These are phyloP conservation scores for Zygogramma bicolorata DNA, from an alignment of 2,888 invertebrate genomes.

Conservation along the genomic window DNA sequence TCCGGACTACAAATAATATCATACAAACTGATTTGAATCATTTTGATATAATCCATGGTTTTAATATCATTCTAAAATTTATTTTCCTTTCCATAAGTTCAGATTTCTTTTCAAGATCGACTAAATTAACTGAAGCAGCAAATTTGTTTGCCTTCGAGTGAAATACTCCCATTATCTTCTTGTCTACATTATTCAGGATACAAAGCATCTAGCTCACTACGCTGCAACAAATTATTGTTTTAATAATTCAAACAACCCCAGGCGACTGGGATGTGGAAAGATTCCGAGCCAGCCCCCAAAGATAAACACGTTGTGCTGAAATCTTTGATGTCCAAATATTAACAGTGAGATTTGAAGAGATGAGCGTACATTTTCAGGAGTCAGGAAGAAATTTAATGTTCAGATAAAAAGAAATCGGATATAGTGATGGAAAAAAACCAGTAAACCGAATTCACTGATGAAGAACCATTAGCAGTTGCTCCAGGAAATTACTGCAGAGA, in stretches of 20 bases:
- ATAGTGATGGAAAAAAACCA: too few species aligned
- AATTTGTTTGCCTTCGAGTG: slow-evolving; percentile 8
- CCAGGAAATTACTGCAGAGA: too few species aligned
- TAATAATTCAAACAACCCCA: slow-evolving; percentile 39
- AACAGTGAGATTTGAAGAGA: slow-evolving; percentile 14
- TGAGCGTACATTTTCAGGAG: not conserved
- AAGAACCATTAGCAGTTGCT: too few species aligned
- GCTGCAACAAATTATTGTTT: slow-evolving; percentile 39
- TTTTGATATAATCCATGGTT: not conserved
- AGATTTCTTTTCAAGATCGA: not conserved
- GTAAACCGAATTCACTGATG: too few species aligned
- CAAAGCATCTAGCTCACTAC: slow-evolving; percentile 21
- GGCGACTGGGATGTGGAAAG: slow-evolving; percentile 15
- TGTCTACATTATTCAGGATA: slow-evolving; percentile 26
- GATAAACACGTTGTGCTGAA: slow-evolving; percentile 28
- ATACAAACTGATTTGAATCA: too few species aligned
- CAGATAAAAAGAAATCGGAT: not conserved
- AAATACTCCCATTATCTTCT: slow-evolving; percentile 16
- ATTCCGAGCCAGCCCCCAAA: slow-evolving; percentile 26
- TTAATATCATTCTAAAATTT: not conserved
- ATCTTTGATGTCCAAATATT: slow-evolving; percentile 35
- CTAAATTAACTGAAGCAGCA: not conserved
- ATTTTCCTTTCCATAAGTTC: not conserved
- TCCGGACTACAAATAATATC: too few species aligned
- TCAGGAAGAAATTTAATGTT: not conserved